These are phyloP conservation scores for Holothuria scabra DNA, from an alignment of 53 echinoderm and acorn worm species.

Conservation along the genomic window DNA sequence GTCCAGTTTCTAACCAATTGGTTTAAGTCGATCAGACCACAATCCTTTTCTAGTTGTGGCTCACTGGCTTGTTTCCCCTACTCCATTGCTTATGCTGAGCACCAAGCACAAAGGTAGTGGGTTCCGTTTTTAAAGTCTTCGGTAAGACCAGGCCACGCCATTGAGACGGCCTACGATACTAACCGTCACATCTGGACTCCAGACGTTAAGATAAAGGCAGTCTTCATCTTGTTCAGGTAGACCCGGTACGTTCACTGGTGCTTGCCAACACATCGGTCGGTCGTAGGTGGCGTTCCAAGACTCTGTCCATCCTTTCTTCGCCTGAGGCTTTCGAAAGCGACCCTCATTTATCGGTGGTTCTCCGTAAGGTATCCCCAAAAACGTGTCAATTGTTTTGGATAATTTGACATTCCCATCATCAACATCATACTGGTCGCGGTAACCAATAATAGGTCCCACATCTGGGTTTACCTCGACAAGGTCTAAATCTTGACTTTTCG, in stretches of 20 bases:
- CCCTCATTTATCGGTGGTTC: conserved; percentile 75
- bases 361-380: conserved; percentile 81
- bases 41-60: too few species aligned
- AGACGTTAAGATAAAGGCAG: conserved; percentile 65
- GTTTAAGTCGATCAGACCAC: too few species aligned
- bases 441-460: background rate
- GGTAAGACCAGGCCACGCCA: too few species aligned
- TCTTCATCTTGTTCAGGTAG: conserved; percentile 53
- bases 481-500: too few species aligned
- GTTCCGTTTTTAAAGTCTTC: too few species aligned
- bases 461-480: too few species aligned
- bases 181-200: conserved; percentile 54
- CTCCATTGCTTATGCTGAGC: too few species aligned
- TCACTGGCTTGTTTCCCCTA: too few species aligned
- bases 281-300: conserved; percentile 72
- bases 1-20: too few species aligned
- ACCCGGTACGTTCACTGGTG: conserved; percentile 53
- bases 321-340: conserved; percentile 65
- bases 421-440: background rate
- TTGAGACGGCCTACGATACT: too few species aligned
- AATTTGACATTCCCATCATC: conserved; percentile 9
- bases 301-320: conserved; percentile 61
- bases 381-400: conserved; percentile 63
- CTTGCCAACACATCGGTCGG: conserved; percentile 60
- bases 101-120: too few species aligned